These are phyloP conservation scores for Neolamprologus variostigma DNA, from an alignment of 2,113 vertebrate genomes.

Conservation along the genomic window DNA sequence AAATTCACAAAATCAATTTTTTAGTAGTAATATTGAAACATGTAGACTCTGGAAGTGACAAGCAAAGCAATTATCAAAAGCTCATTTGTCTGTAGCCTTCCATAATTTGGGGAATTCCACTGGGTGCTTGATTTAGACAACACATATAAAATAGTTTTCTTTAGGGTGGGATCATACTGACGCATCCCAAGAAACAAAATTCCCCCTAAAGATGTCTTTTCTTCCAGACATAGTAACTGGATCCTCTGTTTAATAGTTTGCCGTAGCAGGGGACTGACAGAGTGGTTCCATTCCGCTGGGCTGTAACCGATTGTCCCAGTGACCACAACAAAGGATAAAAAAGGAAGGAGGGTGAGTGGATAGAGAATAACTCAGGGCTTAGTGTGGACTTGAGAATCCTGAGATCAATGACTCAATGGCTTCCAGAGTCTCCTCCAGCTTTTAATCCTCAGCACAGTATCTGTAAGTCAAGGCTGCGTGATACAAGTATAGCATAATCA, in stretches of 20 bases:
- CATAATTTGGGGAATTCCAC: conserved; percentile 3
- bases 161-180: conserved; percentile 6
- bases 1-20: neutral
- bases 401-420: conserved; percentile 54
- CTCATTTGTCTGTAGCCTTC: conserved; percentile 9
- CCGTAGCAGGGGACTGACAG: conserved; percentile 48
- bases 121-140: neutral
- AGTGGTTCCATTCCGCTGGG: conserved; percentile 61
- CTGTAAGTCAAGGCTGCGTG: conserved; percentile 13
- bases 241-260: conserved; percentile 67
- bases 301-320: conserved; percentile 66
- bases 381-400: conserved; percentile 31
- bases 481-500: conserved; percentile 10
- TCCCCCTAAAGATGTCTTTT: conserved; percentile 36
- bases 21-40: neutral
- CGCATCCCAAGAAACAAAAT: conserved; percentile 28
- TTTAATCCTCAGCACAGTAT: conserved; percentile 38
- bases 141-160: conserved; percentile 16
- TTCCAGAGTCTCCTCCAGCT: conserved; percentile 48
- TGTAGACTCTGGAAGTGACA: conserved; percentile 3
- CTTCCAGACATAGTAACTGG: conserved; percentile 55
- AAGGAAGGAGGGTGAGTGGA: conserved; percentile 44
- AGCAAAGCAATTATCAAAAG: neutral
- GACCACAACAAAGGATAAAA: conserved; percentile 65
- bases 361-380: conserved; percentile 35